A percentile compares a stretch with the other conserved stretches of the same genome.
Conservation (phyloP, 2,888 invertebrate genomes). For the Eupithecia insigniata region DNA sequence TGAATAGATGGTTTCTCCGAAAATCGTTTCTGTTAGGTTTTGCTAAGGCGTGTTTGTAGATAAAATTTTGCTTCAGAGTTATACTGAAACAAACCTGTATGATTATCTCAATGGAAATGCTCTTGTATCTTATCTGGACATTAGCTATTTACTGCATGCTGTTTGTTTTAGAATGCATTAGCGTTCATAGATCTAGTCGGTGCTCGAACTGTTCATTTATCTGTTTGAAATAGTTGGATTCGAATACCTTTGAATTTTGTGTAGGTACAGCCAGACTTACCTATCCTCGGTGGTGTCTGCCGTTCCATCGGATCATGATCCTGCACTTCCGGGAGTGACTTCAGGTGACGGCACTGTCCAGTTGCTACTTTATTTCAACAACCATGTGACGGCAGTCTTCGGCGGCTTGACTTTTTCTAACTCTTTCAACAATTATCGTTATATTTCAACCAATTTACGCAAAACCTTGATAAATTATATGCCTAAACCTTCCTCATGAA, state of each 20-base stretch:
- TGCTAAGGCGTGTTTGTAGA: neutral
- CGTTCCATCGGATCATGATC: neutral
- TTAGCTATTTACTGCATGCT: conserved; percentile 25
- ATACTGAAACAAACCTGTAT: neutral
- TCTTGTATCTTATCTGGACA: conserved; percentile 28
- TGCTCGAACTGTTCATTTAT: conserved; percentile 10
- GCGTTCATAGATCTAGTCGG: conserved; percentile 25
- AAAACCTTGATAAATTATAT: too few relatives aligned
- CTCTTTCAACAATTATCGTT: too few relatives aligned
- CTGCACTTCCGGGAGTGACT: too few relatives aligned
- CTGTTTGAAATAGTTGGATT: neutral
- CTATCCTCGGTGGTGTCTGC: neutral
- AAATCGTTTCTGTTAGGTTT: neutral
- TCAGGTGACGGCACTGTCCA: too few relatives aligned
- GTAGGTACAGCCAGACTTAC: neutral
- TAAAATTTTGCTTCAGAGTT: neutral
- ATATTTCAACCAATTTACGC: too few relatives aligned
- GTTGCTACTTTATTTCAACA: too few relatives aligned
- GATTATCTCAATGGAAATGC: conserved; percentile 11
- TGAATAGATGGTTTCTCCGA: neutral
- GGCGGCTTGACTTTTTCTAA: too few relatives aligned
- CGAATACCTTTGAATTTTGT: neutral
- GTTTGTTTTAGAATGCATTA: conserved; percentile 32
- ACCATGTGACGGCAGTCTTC: too few relatives aligned
- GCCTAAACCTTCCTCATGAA: too few relatives aligned